A percentile compares a stretch with the other conserved stretches of the same genome.
Evolutionary conservation across 53 echinoderm and acorn worm species (phyloP).

Genomic region (Patiria pectinifera): DNA sequence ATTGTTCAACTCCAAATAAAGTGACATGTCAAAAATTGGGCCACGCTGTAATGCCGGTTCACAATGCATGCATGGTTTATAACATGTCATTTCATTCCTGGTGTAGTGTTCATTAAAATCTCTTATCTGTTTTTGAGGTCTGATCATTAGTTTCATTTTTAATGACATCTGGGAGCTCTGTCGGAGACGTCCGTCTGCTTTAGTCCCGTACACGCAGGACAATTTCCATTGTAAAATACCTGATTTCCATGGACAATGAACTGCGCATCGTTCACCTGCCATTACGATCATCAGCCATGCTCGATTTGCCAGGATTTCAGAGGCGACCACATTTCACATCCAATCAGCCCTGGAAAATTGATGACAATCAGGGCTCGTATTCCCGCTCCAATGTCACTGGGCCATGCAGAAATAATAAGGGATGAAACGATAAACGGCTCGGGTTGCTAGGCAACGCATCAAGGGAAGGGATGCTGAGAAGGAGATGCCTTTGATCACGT

Average conservation of each 20-base stretch:
- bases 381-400: conserved; percentile 12
- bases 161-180: no score
- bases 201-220: no score
- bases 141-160: no score
- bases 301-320: conserved; percentile 35
- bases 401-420: conserved; percentile 25
- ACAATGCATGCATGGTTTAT: neutral
- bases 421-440: neutral
- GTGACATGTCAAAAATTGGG: no score
- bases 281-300: neutral
- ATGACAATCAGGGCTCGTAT: conserved; percentile 3
- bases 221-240: neutral
- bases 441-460: conserved; percentile 30
- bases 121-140: no score
- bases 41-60: no score
- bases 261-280: neutral
- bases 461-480: neutral
- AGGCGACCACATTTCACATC: neutral
- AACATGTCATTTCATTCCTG: neutral
- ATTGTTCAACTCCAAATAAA: neutral
- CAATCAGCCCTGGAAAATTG: neutral
- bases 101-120: no score
- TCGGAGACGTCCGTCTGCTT: no score
- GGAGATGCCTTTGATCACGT: neutral
- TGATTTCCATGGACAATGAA: neutral